Evolutionary conservation across 2,113 vertebrate genomes (phyloP), one percentile per base, ranked within the genome.

Genomic region (Phylloscopus whistleri): DNA sequence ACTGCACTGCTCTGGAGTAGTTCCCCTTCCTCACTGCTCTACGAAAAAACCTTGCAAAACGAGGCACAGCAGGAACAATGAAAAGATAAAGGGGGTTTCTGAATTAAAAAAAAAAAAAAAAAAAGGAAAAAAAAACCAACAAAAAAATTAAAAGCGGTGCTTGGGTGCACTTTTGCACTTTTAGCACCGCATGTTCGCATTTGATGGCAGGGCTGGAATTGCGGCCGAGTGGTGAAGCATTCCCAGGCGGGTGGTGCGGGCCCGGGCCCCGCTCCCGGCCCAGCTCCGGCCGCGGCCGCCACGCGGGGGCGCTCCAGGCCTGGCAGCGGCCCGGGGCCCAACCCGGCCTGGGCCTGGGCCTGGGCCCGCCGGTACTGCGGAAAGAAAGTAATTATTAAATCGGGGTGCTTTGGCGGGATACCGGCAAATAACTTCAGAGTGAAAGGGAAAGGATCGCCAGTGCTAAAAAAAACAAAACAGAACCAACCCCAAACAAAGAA

Each of bases 301-400:
- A 84, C 97, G 64, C 55, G 98, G 97, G 97, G 98, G 98, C 74
- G 97, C 97, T 97, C 95, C 75, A 94, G 94, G 90, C 95, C 95
- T 93, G 92, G 84, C 43, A 39, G 84, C 56, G 28, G 18, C 64
- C 89, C 52, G 43, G 73, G 73, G 39, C 66, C 13, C 4, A 44
- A 4, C 74, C 22, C 5, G 31, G 26, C 75, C 48, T 51, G 4
- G 31, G 26, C 75, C 48, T 51, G 30, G 2, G 35, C 1, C 18
- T 14, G 44, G 67, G 43, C 37, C 62, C 51, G 21, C 51, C 41
- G 53, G 6, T 4, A 39, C 60, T 78, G 60, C 2, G 43, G 1
- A 24, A 46, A 33, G 17, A 19, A 41, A 27, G 19, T 1, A 37
- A 37, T 37, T 37, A 37, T 11, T 6, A 59, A 87, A 48, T 16